A percentile compares a stretch with the other conserved stretches of the same genome.
Conservation (phyloP, 2,113 vertebrate genomes). For the Sebastes schlegelii region DNA sequence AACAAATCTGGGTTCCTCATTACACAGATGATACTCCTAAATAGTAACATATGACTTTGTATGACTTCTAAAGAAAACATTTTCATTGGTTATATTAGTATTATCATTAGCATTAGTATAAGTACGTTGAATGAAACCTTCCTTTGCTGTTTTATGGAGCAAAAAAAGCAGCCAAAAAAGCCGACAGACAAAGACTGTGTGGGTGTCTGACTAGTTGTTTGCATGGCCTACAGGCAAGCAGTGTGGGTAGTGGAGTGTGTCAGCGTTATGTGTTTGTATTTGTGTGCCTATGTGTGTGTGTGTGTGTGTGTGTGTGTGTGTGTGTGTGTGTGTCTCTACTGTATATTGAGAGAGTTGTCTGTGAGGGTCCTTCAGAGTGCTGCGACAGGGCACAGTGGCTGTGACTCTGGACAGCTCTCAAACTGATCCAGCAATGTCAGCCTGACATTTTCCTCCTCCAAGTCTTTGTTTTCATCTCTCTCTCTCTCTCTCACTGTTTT, state of each 20-base stretch:
- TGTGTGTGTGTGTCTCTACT: conserved; percentile 34
- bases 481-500: conserved; percentile 39
- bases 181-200: conserved; percentile 13
- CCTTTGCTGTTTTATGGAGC: not conserved
- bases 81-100: not conserved
- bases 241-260: conserved; percentile 24
- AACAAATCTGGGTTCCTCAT: too few species aligned
- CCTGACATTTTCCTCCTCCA: conserved; percentile 77
- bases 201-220: conserved; percentile 3
- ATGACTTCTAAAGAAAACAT: too few species aligned
- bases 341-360: conserved; percentile 50
- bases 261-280: conserved; percentile 14
- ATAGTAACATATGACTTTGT: too few species aligned
- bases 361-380: conserved; percentile 55
- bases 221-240: not conserved
- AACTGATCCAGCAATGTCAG: conserved; percentile 76
- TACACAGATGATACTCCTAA: too few species aligned
- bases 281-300: conserved; percentile 23
- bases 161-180: not conserved
- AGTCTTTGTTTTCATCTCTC: conserved; percentile 43
- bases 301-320: conserved; percentile 32
- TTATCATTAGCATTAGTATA: not conserved
- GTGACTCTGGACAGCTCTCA: conserved; percentile 73
- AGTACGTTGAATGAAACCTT: not conserved
- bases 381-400: conserved; percentile 50